Evolutionary conservation across 2,797 vertebrate genomes (phyloP), one percentile per base, ranked within the genome.

Genomic region (Notolepis coatsorum): DNA sequence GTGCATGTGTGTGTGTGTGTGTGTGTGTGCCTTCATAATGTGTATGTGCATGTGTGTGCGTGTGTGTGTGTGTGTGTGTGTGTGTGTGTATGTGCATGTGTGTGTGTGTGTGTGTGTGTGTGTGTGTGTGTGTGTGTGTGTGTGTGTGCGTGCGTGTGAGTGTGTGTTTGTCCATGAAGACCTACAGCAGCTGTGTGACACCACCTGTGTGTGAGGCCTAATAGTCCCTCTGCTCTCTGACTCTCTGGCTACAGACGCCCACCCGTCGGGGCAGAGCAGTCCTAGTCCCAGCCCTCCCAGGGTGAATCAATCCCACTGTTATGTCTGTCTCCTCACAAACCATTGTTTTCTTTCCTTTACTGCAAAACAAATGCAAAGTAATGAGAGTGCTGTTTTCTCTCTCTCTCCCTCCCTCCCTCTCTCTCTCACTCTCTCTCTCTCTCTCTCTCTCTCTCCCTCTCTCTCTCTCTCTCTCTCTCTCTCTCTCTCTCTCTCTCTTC

Each of bases 151-250:
- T 45, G 39, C 35, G 39, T 62, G 59, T 65, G 63, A 49, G 38
- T 48, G 53, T 45, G 41, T 12, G 1, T 43, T 15, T 48, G 18
- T 21, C 49, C 74, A 62, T 65, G 64, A 78, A 69, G 72, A 71
- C 58, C 57, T 39, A 21, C 41, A 70, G 81, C 91, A 92, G 88
- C 90, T 92, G 92, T 77, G 80, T 84, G 71, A 73, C 77, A 70
- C 82, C 90, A 90, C 86, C 86, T 91, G 88, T 82, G 84, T 71
- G 73, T 25, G 27, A 72, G 58, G 72, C 65, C 56, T 73, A 83
- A 84, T 85, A 81, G 82, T 86, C 82, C 83, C 85, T 61, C 47
- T 74, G 82, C 66, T 80, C 72, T 52, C 51, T 46, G 59, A 73
- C 68, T 68, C 56, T 74, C 42, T 25, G 48, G 45, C 68, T 53